These are phyloP conservation scores for Sycophila texana DNA, from an alignment of 2,888 invertebrate species.

Conservation along the genomic window DNA sequence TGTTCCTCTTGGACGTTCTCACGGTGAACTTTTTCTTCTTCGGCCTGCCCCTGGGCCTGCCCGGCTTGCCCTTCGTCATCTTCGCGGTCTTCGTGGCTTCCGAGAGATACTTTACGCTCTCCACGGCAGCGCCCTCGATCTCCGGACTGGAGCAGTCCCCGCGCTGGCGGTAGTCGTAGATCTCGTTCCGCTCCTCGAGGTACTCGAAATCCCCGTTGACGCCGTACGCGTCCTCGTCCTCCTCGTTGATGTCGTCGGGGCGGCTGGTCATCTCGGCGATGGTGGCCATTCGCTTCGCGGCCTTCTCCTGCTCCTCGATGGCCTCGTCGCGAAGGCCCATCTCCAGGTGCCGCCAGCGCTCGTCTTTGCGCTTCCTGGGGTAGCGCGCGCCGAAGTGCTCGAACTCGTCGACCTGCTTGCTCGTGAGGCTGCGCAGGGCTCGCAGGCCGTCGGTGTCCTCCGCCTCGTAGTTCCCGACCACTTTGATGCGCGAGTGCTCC, in stretches of 20 bases:
- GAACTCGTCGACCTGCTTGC: conserved; percentile 58
- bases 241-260: conserved; percentile 27
- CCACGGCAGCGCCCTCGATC: conserved; percentile 9
- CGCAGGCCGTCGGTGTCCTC: conserved; percentile 69
- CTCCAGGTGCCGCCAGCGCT: conserved; percentile 56
- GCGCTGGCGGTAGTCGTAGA: conserved; percentile 61
- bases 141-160: conserved; percentile 34
- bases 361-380: conserved; percentile 48
- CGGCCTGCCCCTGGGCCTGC: conserved; percentile 32
- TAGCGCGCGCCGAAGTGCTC: conserved; percentile 27
- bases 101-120: background rate
- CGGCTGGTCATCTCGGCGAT: too few relatives aligned
- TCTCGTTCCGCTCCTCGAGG: conserved; percentile 57
- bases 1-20: background rate
- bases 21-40: conserved; percentile 31
- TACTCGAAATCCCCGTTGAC: conserved; percentile 57
- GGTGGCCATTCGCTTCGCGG: too few relatives aligned
- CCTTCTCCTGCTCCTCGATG: background rate
- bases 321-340: background rate
- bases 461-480: conserved; percentile 62
- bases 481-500: conserved; percentile 68
- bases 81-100: background rate
- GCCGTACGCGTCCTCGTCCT: conserved; percentile 40
- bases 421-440: conserved; percentile 68
- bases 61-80: background rate